These are phyloP conservation scores for Paelopatides confundens DNA, from an alignment of 53 echinoderm and acorn worm species.

Conservation along the genomic window DNA sequence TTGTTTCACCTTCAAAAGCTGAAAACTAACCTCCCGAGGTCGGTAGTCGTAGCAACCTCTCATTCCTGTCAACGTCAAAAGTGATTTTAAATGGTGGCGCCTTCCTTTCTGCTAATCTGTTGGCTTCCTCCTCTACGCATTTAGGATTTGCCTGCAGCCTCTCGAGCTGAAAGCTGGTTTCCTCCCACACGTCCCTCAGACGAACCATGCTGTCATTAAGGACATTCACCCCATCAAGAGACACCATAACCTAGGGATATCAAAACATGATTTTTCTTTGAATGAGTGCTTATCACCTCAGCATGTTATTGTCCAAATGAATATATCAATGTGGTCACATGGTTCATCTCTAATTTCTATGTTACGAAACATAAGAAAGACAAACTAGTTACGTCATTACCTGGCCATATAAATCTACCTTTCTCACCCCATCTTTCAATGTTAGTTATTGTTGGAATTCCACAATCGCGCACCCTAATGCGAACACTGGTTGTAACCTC, in stretches of 20 bases:
- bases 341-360: too few species aligned
- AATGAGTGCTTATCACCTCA: too few species aligned
- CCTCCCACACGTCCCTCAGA: slow-evolving; percentile 92
- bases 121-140: slow-evolving; percentile 84
- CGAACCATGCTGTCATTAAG: slow-evolving; percentile 72
- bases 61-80: slow-evolving; percentile 71
- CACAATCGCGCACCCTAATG: too few species aligned
- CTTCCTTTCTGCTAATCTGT: slow-evolving; percentile 67
- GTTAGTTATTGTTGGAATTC: too few species aligned
- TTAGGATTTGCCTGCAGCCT: slow-evolving; percentile 85
- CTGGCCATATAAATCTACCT: too few species aligned
- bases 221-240: slow-evolving; percentile 64
- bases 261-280: neutral
- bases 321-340: too few species aligned
- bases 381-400: too few species aligned
- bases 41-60: slow-evolving; percentile 11
- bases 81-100: slow-evolving; percentile 89
- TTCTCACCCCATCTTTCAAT: too few species aligned
- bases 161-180: slow-evolving; percentile 92
- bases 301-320: too few species aligned
- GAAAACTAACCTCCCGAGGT: neutral
- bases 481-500: too few species aligned
- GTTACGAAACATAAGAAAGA: too few species aligned
- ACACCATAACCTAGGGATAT: slow-evolving; percentile 63
- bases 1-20: too few species aligned